Conservation (phyloP, 1,140 invertebrate genomes). For the Thrips palmi region DNA sequence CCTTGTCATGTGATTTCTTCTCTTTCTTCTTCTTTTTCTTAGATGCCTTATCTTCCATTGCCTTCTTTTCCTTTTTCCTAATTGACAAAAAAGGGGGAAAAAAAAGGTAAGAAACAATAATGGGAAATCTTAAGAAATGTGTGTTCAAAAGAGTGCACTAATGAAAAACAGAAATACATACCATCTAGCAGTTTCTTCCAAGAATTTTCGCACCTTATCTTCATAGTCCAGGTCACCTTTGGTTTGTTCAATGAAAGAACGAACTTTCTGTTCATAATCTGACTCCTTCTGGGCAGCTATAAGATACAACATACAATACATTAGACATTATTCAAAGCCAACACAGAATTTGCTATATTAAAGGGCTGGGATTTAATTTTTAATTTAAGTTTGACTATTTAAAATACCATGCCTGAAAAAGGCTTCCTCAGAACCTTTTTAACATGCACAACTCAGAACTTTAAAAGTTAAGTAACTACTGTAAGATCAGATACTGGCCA, state of each 20-base stretch:
- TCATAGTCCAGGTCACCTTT: slow-evolving; percentile 70
- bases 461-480: too few species aligned
- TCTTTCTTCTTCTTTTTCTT: slow-evolving; percentile 45
- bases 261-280: slow-evolving; percentile 52
- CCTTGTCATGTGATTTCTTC: slow-evolving; percentile 41
- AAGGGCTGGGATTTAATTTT: too few species aligned
- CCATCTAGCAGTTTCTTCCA: slow-evolving; percentile 59
- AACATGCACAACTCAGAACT: too few species aligned
- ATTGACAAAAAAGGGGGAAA: slow-evolving; percentile 8
- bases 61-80: slow-evolving; percentile 29
- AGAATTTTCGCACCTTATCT: slow-evolving; percentile 57
- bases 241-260: slow-evolving; percentile 54
- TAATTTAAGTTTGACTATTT: too few species aligned
- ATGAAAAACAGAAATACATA: slow-evolving; percentile 13
- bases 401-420: too few species aligned
- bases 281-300: slow-evolving; percentile 13
- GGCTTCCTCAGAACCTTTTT: too few species aligned
- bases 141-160: background rate
- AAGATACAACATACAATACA: too few species aligned
- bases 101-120: slow-evolving; percentile 1
- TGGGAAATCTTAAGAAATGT: background rate
- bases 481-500: too few species aligned
- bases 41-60: slow-evolving; percentile 39
- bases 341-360: too few species aligned
- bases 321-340: too few species aligned